These are phyloP conservation scores for Condylura cristata DNA, from an alignment of 2,113 vertebrate species.

Conservation along the genomic window DNA sequence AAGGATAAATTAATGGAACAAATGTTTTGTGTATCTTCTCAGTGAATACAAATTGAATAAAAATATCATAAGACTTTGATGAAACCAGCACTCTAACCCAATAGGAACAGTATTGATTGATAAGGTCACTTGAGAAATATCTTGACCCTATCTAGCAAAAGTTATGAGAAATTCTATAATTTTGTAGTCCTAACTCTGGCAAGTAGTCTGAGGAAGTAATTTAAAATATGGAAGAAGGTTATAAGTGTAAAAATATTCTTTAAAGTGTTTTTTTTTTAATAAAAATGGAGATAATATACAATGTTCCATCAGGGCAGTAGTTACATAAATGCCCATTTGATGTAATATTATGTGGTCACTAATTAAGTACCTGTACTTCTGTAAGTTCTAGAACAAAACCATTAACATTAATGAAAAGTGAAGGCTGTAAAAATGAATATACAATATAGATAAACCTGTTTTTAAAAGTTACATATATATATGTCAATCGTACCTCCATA, in stretches of 20 bases:
- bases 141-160: background rate
- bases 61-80: background rate
- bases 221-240: conserved; percentile 25
- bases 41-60: background rate
- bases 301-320: background rate
- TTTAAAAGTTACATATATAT: background rate
- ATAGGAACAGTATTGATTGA: background rate
- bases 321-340: conserved; percentile 35
- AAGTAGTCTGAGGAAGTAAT: conserved; percentile 42
- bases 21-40: background rate
- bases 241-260: background rate
- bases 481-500: background rate
- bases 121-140: conserved; percentile 7
- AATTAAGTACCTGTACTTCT: background rate
- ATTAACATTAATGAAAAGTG: background rate
- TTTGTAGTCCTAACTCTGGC: background rate
- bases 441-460: background rate
- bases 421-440: conserved; percentile 30
- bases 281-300: background rate
- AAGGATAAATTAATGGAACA: background rate
- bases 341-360: conserved; percentile 24
- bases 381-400: background rate
- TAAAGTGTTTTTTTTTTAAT: conserved; percentile 43
- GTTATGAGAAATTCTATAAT: conserved; percentile 7
- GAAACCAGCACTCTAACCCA: background rate